Conservation (phyloP, 2,888 invertebrate genomes). For the Blera fallax region DNA sequence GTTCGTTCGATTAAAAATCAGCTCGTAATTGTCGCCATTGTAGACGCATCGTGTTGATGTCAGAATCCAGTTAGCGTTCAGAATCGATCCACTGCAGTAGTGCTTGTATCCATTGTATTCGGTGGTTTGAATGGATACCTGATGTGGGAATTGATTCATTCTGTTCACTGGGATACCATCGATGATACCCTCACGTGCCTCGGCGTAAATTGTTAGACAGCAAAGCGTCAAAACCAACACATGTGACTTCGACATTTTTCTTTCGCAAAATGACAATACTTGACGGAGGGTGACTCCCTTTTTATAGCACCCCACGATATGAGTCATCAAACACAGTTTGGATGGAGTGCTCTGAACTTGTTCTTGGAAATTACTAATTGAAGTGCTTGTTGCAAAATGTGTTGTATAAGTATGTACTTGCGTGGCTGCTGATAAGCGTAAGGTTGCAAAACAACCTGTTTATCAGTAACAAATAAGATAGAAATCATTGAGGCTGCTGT, state of each 20-base stretch:
- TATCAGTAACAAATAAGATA: background rate
- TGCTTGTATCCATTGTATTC: background rate
- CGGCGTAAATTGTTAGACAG: background rate
- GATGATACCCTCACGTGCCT: background rate
- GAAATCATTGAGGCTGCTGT: too few relatives aligned
- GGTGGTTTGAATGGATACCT: slow-evolving; percentile 43
- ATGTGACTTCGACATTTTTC: background rate
- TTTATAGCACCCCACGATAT: background rate
- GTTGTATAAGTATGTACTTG: too few relatives aligned
- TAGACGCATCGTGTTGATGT: slow-evolving; percentile 55
- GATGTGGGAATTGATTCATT: slow-evolving; percentile 46
- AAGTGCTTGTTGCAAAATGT: too few relatives aligned
- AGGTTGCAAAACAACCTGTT: background rate
- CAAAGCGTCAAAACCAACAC: background rate
- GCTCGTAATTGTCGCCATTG: slow-evolving; percentile 11
- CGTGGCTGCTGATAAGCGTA: background rate
- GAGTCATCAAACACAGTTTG: background rate
- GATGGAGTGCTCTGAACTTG: background rate
- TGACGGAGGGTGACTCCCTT: background rate
- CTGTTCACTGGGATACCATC: background rate
- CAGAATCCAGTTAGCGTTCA: slow-evolving; percentile 60
- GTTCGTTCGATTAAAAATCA: slow-evolving; percentile 65
- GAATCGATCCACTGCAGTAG: slow-evolving; percentile 69
- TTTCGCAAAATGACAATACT: background rate
- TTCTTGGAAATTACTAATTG: background rate